Conservation (phyloP, 2,888 invertebrate species). For the Argyresthia albistria region DNA sequence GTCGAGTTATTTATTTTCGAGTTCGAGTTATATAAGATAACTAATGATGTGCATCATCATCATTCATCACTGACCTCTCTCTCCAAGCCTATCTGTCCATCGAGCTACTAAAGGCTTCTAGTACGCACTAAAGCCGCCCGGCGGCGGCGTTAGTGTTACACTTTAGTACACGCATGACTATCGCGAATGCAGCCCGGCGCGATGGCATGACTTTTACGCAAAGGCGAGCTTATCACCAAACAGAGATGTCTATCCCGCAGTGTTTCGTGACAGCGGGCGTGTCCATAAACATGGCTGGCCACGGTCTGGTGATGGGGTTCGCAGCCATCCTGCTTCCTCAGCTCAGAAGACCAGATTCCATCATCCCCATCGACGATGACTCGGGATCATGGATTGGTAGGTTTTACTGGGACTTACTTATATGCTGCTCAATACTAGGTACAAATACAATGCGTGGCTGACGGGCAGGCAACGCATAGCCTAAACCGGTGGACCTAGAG, state of each 20-base stretch:
- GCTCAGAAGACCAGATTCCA: conserved; percentile 36
- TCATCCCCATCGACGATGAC: conserved; percentile 42
- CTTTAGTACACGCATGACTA: background rate
- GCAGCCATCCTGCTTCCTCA: conserved; percentile 71
- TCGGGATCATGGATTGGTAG: conserved; percentile 68
- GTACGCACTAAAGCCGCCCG: background rate
- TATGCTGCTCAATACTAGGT: too few species aligned
- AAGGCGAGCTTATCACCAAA: background rate
- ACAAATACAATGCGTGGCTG: too few species aligned
- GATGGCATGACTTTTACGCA: background rate
- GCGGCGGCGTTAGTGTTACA: background rate
- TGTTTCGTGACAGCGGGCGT: conserved; percentile 36
- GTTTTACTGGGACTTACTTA: too few species aligned
- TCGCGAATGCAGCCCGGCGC: background rate
- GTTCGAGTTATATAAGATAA: too few species aligned
- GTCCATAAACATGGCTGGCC: conserved; percentile 30
- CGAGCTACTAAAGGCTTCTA: too few species aligned
- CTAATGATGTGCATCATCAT: too few species aligned
- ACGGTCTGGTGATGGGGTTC: conserved; percentile 53
- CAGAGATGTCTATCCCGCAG: conserved; percentile 20
- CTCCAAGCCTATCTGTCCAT: too few species aligned
- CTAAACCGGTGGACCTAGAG: too few species aligned
- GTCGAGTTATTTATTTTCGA: too few species aligned
- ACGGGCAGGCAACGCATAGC: too few species aligned
- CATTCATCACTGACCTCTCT: too few species aligned